Conservation (phyloP, 1,140 invertebrate genomes). For the Brachystomella parvula region DNA sequence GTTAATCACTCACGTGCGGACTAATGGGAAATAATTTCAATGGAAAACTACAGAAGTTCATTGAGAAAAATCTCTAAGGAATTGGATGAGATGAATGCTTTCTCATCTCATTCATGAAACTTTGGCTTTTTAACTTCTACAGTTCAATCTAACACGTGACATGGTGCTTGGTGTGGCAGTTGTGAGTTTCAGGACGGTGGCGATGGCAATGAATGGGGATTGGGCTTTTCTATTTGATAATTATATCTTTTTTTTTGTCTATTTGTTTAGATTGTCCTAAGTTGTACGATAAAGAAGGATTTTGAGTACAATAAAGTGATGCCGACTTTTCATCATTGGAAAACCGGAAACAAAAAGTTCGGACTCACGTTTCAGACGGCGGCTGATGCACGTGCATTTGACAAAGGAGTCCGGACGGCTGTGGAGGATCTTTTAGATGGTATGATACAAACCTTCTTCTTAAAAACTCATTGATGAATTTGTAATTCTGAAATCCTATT, state of each 20-base stretch:
- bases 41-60: too few relatives aligned
- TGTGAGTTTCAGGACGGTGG: too few relatives aligned
- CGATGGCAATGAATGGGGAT: too few relatives aligned
- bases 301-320: constrained; percentile 96
- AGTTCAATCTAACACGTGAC: too few relatives aligned
- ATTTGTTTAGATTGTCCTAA: constrained; percentile 70
- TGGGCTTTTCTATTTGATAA: background rate
- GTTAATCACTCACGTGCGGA: too few relatives aligned
- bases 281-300: constrained; percentile 90
- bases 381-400: constrained; percentile 86
- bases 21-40: too few relatives aligned
- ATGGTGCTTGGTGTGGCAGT: too few relatives aligned
- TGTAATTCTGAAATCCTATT: background rate
- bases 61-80: too few relatives aligned
- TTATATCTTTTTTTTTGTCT: constrained; percentile 13
- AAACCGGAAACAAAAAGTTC: constrained; percentile 87
- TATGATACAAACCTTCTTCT: background rate
- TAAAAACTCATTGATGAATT: background rate
- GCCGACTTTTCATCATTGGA: constrained; percentile 97
- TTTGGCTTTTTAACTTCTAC: too few relatives aligned
- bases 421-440: constrained; percentile 82
- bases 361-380: constrained; percentile 79
- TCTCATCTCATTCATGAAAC: too few relatives aligned
- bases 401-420: constrained; percentile 79
- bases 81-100: too few relatives aligned